These are phyloP conservation scores for Nipponia nippon DNA, from an alignment of 2,113 vertebrate species.

Conservation along the genomic window DNA sequence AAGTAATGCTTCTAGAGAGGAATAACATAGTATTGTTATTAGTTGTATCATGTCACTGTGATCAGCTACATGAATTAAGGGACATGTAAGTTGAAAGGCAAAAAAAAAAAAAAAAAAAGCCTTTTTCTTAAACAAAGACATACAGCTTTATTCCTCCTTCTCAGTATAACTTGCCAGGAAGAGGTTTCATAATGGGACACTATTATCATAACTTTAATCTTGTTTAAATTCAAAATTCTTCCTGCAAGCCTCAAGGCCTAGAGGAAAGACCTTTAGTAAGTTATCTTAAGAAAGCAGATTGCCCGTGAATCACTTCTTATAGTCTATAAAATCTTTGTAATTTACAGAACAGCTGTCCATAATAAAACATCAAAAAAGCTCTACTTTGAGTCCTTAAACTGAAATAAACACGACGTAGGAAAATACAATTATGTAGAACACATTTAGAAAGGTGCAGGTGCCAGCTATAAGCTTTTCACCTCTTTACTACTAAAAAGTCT, in stretches of 20 bases:
- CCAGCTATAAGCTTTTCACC: not conserved
- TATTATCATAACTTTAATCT: constrained; percentile 68
- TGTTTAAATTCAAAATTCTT: constrained; percentile 68
- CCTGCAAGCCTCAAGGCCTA: constrained; percentile 41
- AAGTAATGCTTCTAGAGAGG: not conserved
- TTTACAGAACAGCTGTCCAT: constrained; percentile 60
- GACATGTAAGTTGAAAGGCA: not conserved
- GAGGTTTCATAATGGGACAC: constrained; percentile 41
- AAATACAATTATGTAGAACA: not conserved
- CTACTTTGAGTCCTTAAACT: constrained; percentile 48
- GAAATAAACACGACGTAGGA: constrained; percentile 26
- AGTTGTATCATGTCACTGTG: not conserved
- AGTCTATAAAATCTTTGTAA: constrained; percentile 65
- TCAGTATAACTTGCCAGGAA: constrained; percentile 27
- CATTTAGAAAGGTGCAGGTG: not conserved
- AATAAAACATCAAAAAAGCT: constrained; percentile 61
- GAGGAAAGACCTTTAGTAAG: constrained; percentile 43
- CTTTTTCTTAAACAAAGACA: not conserved
- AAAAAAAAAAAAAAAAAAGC: not conserved
- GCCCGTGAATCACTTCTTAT: constrained; percentile 54
- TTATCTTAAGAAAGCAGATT: constrained; percentile 64
- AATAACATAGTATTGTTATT: not conserved
- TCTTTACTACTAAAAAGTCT: constrained; percentile 14
- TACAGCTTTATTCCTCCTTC: constrained; percentile 24
- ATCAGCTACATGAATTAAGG: not conserved